Percentiles rank a stretch among this genome's conserved stretches.
phyloP scores from a whole-genome alignment of 1,140 invertebrate genomes.

The Pachyrhynchus sulphureomaculatus region DNA sequence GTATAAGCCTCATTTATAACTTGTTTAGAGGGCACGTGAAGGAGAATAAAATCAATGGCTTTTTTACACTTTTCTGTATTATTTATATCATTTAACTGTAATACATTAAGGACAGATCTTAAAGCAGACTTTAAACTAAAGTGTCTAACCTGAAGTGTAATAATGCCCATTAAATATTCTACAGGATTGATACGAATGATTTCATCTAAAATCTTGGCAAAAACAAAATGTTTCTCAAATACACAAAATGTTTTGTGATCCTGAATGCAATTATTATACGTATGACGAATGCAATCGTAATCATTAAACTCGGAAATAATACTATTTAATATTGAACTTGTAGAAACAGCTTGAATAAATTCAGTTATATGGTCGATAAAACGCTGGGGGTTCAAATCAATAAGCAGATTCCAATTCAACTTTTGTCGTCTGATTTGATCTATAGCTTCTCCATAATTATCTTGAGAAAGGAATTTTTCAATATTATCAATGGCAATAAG shows the following conservation, averaged over 20 bases:
- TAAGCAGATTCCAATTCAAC: slow-evolving; percentile 37
- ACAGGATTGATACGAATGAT: slow-evolving; percentile 28
- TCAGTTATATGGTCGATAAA: slow-evolving; percentile 32
- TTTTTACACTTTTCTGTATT: slow-evolving; percentile 10
- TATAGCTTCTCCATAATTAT: slow-evolving; percentile 32
- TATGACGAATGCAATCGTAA: slow-evolving; percentile 27
- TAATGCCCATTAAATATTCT: slow-evolving; percentile 29
- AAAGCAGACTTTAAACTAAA: slow-evolving; percentile 33
- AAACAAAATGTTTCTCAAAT: slow-evolving; percentile 12
- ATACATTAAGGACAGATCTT: slow-evolving; percentile 27
- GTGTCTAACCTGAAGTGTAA: slow-evolving; percentile 34
- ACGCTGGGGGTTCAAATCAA: slow-evolving; percentile 34
- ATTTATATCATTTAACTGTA: neutral
- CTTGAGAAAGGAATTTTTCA: slow-evolving; percentile 28
- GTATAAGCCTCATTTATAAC: slow-evolving; percentile 18
- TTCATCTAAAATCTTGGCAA: slow-evolving; percentile 27
- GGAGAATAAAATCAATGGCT: slow-evolving; percentile 17
- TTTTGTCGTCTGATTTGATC: slow-evolving; percentile 30
- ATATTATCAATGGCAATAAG: slow-evolving; percentile 37
- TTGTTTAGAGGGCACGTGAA: slow-evolving; percentile 26
- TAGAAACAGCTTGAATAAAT: slow-evolving; percentile 32
- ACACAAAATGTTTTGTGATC: neutral
- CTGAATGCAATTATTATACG: slow-evolving; percentile 1
- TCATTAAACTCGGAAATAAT: slow-evolving; percentile 28
- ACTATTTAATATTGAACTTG: slow-evolving; percentile 9